phyloP scores from a whole-genome alignment of 2,113 vertebrate species.

The Pantherophis guttatus region DNA sequence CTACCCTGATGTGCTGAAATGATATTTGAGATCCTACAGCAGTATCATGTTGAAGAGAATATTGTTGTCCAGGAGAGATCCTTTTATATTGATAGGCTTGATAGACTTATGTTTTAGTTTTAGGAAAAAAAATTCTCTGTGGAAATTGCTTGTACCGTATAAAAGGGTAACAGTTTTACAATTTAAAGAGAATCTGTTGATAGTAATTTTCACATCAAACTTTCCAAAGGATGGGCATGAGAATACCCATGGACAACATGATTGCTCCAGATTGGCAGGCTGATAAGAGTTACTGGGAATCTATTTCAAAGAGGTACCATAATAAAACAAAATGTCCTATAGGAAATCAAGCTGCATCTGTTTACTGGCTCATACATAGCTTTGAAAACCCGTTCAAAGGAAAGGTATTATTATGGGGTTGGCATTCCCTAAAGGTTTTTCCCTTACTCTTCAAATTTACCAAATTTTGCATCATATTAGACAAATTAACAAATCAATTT shows the following conservation, averaged over 20 bases:
- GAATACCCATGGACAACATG: background rate
- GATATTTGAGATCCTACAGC: background rate
- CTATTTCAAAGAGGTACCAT: background rate
- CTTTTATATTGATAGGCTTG: background rate
- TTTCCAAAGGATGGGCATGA: background rate
- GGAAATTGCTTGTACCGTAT: background rate
- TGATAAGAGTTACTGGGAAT: background rate
- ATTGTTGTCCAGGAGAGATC: background rate
- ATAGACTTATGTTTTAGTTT: background rate
- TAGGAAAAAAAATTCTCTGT: background rate
- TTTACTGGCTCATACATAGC: background rate
- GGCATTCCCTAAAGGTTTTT: background rate
- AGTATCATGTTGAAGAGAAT: background rate
- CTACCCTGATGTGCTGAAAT: background rate
- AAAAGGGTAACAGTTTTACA: background rate
- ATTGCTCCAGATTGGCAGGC: background rate
- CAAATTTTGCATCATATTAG: background rate
- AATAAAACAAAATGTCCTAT: background rate
- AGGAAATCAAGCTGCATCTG: background rate
- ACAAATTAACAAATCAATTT: background rate
- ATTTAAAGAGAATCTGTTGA: background rate
- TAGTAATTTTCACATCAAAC: background rate
- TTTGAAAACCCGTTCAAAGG: background rate
- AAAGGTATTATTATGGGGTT: background rate
- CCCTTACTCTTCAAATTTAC: background rate